These are phyloP conservation scores for Diadromus collaris DNA, from an alignment of 2,888 invertebrate genomes.

Conservation along the genomic window DNA sequence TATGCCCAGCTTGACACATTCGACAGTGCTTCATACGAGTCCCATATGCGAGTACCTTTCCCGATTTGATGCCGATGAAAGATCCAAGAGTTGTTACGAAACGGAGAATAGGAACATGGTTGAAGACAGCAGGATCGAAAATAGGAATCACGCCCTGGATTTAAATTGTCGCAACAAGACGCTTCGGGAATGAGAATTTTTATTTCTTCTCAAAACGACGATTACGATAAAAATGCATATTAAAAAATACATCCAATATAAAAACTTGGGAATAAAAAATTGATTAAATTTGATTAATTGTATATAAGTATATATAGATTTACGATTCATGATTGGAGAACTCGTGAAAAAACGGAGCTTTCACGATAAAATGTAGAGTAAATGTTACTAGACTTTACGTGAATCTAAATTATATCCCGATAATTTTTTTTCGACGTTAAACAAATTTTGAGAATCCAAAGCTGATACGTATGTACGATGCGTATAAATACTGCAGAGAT, in stretches of 20 bases:
- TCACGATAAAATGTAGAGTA: not conserved
- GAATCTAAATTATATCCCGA: not conserved
- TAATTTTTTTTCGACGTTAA: not conserved
- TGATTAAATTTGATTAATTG: not conserved
- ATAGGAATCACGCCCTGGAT: constrained; percentile 7
- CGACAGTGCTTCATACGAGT: constrained; percentile 8
- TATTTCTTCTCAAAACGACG: constrained; percentile 8
- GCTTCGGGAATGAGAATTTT: not conserved
- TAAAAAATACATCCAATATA: not conserved
- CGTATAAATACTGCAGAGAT: not conserved
- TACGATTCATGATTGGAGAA: not conserved
- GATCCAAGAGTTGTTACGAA: constrained; percentile 10
- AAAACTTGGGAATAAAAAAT: not conserved
- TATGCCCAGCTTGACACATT: constrained; percentile 7
- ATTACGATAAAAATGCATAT: constrained; percentile 3
- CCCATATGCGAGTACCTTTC: constrained; percentile 1
- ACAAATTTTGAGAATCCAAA: not conserved
- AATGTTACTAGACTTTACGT: not conserved
- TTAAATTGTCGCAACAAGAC: not conserved
- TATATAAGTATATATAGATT: not conserved
- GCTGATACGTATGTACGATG: not conserved
- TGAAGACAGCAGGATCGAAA: constrained; percentile 9
- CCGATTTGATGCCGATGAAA: constrained; percentile 9
- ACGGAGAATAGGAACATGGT: constrained; percentile 5
- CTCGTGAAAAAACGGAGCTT: not conserved